Evolutionary conservation across 2,113 vertebrate genomes (phyloP), one percentile per base, ranked within the genome.

Genomic region (Tychaedon coryphoeus): DNA sequence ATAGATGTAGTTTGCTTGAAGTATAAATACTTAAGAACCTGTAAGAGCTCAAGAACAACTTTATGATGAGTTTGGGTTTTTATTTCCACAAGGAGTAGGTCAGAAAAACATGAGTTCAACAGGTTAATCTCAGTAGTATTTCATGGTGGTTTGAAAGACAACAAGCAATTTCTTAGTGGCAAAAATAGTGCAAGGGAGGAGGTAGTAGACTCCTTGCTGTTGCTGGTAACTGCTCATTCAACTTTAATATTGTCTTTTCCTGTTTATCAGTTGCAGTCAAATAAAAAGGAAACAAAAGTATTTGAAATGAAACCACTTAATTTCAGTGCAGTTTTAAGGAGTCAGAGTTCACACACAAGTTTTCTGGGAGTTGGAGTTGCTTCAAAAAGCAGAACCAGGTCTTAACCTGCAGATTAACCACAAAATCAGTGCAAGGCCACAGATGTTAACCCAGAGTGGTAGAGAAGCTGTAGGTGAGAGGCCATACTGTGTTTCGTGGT

Each of bases 101-200:
- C 42, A 66, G 75, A 83, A 86, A 88, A 23, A 67, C 43, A 19
- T 29, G 74, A 77, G 72, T 70, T 92, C 64, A 88, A 34, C 38
- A 43, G 58, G 67, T 76, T 86, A 69, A 83, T 80, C 33, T 90
- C 51, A 1, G 40, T 70, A 64, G 71, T 73, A 43, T 88, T 93
- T 92, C 11, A 5, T 19, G 48, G 88, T 50, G 51, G 67, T 77
- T 88, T 92, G 64, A 74, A 86, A 84, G 78, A 48, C 62, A 71
- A 10, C 10, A 57, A 74, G 66, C 70, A 57, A 64, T 78, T 90
- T 88, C 36, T 91, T 26, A 47, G 54, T 70, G 56, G 88, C 64
- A 77, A n/a, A 94, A 90, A 50, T 23, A 92, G 82, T 79, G 92
- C 79, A 93, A 93, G 74, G 82, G 78, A 90, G 88, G 83, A 93